Evolutionary conservation across 2,888 invertebrate genomes (phyloP), one percentile per base, ranked within the genome.

Genomic region (Metalampra italica): DNA sequence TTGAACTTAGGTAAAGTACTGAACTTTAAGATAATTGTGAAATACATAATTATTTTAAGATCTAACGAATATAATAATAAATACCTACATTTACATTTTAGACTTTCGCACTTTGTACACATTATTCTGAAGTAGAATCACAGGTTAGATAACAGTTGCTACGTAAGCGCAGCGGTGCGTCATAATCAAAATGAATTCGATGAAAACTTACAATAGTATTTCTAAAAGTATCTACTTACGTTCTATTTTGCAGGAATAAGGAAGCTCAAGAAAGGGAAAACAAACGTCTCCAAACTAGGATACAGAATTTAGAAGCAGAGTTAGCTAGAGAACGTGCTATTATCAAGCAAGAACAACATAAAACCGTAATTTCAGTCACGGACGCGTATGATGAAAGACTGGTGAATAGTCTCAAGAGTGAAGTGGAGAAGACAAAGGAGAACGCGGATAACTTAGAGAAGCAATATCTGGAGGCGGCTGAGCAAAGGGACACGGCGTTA

Each of bases 221-320:
- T n/a, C n/a, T n/a, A n/a, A n/a, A n/a, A n/a, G n/a, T n/a, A n/a
- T n/a, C n/a, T n/a, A n/a, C n/a, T n/a, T n/a, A n/a, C n/a, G n/a
- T n/a, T n/a, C 29, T 32, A 15, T 45, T 42, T 60, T 62, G 46
- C 61, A 91, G 95, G 67, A 96, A 96, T 70, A 96, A 96, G 70
- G 96, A 96, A 78, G 94, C 94, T 0, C 92, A 96, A 67, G 95
- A 94, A 62, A 88, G 96, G 68, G 97, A 97, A 81, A 97, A 96
- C 72, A 96, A 96, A 76, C 93, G 96, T 64, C 91, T 97, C 45
- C 88, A 93, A 74, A 93, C 94, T 45, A 93, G 93, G 78, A 93
- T 96, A 72, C 91, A 93, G 29, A 95, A 95, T 68, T 86, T 96
- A 59, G 96, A 96, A 82, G 94, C 94, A 9, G 96, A 96, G 73